Base-by-base conservation (phyloP, 1,140 invertebrate genomes). In the Leptinotarsa defecta region DNA sequence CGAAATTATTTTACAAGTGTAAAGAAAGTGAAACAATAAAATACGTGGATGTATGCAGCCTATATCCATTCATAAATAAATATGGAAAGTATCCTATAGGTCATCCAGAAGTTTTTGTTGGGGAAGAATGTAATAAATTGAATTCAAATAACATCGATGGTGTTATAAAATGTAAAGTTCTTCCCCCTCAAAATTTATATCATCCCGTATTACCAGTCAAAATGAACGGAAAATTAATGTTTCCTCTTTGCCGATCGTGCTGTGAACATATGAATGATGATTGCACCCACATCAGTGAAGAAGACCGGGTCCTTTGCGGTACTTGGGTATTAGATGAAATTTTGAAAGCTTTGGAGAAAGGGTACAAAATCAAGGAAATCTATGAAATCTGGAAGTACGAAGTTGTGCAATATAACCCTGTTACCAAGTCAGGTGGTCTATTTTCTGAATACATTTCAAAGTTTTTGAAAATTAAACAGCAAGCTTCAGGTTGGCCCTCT, bases 271-370 rank as follows among this genome's bases (percentile, higher is more conserved):
- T 70, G 70, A 74, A 74, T n/a, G 4, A 69, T 27, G 61, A 48
- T 13, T 48, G 27, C 13, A 83, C 80, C 64, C 48, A 34, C 13
- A 84, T 87, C 77, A 76, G 62, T 17, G 74, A 80, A 20, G 76
- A 81, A 17, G 79, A 86, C 69, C 74, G 85, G 52, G 34, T 73
- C 1, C 75, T 87, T 6, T 81, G 71, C 1, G 86, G 86, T 68
- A 86, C 83, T 3, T 88, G 84, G 83, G 81, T 84, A 13, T 78
- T 79, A 15, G 79, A 83, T 27, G 86, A 87, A 79, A 13, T 87
- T 6, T 43, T 74, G 49, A 82, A 84, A 73, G 86, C 86, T 3
- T n/a, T 76, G 11, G 73, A 76, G 74, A 76, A 74, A 73, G 57
- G 67, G 4, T 79, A 79, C 52, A 64, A 63, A 71, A 64, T 79